phyloP scores from a whole-genome alignment of 1,140 invertebrate genomes.

The Zaprionus lachaisei region DNA sequence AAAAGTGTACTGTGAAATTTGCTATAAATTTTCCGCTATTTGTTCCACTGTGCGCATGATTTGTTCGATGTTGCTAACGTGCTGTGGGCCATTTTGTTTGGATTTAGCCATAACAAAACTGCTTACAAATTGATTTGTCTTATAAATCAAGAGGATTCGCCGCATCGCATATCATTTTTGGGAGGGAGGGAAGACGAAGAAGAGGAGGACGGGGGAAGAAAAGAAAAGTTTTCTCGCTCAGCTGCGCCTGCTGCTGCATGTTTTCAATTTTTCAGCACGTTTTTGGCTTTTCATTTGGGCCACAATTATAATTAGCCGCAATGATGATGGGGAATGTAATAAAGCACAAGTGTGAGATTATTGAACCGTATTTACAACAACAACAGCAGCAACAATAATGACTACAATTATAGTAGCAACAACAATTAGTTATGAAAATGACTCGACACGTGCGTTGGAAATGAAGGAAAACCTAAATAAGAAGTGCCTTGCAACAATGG shows the following conservation, averaged over 20 bases:
- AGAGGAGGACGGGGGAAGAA: neutral
- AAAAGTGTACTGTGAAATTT: neutral
- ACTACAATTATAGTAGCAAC: constrained; percentile 16
- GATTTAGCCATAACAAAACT: constrained; percentile 60
- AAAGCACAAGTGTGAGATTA: constrained; percentile 70
- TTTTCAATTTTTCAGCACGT: constrained; percentile 75
- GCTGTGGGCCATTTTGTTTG: constrained; percentile 33
- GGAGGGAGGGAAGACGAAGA: neutral
- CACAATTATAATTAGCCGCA: constrained; percentile 65
- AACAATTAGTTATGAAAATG: constrained; percentile 13
- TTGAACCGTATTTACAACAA: constrained; percentile 48
- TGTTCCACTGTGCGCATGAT: constrained; percentile 5
- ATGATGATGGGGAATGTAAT: constrained; percentile 71
- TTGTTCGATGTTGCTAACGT: constrained; percentile 11
- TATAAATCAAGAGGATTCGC: constrained; percentile 60
- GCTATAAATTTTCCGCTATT: neutral
- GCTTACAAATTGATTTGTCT: constrained; percentile 77
- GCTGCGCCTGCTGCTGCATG: constrained; percentile 40
- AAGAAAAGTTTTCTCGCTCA: constrained; percentile 32
- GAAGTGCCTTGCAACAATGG: neutral
- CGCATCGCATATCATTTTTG: constrained; percentile 10
- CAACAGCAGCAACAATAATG: constrained; percentile 9
- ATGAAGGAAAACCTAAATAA: constrained; percentile 15
- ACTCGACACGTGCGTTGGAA: constrained; percentile 41
- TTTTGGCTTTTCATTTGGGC: constrained; percentile 49